A percentile compares a stretch with the other conserved stretches of the same genome.
phyloP scores from a whole-genome alignment of 2,113 vertebrate species.

The Sebastes fasciatus region DNA sequence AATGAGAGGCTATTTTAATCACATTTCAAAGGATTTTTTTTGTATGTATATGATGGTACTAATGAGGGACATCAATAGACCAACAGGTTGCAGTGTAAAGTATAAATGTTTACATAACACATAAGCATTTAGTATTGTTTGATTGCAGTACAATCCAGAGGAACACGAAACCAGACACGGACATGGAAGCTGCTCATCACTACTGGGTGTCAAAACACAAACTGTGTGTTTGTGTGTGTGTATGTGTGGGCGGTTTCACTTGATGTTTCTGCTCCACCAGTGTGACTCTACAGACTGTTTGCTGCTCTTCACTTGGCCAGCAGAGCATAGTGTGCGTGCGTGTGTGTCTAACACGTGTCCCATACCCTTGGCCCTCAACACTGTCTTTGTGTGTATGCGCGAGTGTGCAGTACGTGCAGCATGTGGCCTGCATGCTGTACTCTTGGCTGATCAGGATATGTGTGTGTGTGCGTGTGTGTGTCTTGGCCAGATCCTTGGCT shows the following conservation, averaged over 20 bases:
- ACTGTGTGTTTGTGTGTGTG: constrained; percentile 22
- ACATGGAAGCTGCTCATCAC: constrained; percentile 42
- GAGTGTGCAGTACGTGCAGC: constrained; percentile 55
- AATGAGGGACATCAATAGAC: neutral
- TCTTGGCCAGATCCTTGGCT: constrained; percentile 62
- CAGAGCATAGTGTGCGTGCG: constrained; percentile 33
- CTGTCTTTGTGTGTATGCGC: constrained; percentile 19
- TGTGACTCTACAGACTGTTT: constrained; percentile 66
- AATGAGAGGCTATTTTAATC: neutral
- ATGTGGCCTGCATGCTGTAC: constrained; percentile 71
- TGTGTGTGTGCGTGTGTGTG: constrained; percentile 42
- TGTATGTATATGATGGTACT: neutral
- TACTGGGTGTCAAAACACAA: constrained; percentile 50
- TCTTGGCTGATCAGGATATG: constrained; percentile 52
- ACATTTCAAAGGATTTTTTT: neutral
- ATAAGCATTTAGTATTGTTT: neutral
- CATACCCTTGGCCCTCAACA: constrained; percentile 36
- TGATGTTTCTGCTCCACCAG: constrained; percentile 56
- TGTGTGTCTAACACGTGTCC: constrained; percentile 24
- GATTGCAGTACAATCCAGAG: neutral
- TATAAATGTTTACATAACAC: neutral
- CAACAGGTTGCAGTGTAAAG: neutral
- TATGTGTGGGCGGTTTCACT: constrained; percentile 39
- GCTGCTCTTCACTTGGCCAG: constrained; percentile 66
- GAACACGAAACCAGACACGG: neutral